Base-by-base conservation (phyloP, 2,888 invertebrate species). In the Caenorhabditis sp. region DNA sequence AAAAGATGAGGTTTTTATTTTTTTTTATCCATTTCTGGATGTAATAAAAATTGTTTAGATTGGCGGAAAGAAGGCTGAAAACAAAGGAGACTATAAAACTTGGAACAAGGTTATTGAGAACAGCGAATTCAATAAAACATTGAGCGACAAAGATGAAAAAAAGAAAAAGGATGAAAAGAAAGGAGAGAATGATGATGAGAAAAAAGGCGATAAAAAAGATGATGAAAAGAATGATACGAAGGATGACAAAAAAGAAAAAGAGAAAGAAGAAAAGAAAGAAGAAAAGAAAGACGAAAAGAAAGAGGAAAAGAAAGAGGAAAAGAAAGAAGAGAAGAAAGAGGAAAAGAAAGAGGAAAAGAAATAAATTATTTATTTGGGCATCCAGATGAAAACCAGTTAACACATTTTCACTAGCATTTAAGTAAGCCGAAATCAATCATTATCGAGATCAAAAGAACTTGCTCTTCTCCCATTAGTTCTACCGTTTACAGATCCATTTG, bases 21-120 rank as follows among this genome's bases (percentile, higher is more conserved):
- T 3, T 4, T 14, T 54, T 23, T n/a, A 37, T 26, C 19, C 19
- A 59, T 61, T 19, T 55, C 17, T 60, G 1, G 2, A 51, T 43
- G n/a, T 5, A 26, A 61, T 26, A 19, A 2, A 17, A 50, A 27
- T 21, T 19, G 19, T 58, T 58, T 50, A 66, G 66, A 26, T 71
- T 1, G 63, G 53, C 0, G 72, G 59, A 57, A 62, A 62, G 53
- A 69, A 69, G 21, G 61, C 26, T 43, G 65, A 69, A 31, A 69
- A 69, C 53, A 68, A 69, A 19, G 73, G 73, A 19, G 68, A 73
- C 26, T 73, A 73, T 43, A 73, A 68, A 49, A 73, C 72, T 6
- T 73, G 73, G 73, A 73, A 73, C 43, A 73, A 73, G 43, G 55
- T 73, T 26, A 73, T 73, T 59, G 68, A 73, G 53, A 72, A 72